A percentile compares a stretch with the other conserved stretches of the same genome.
Conservation (phyloP, 2,888 invertebrate genomes). For the Megastigmus dorsalis region DNA sequence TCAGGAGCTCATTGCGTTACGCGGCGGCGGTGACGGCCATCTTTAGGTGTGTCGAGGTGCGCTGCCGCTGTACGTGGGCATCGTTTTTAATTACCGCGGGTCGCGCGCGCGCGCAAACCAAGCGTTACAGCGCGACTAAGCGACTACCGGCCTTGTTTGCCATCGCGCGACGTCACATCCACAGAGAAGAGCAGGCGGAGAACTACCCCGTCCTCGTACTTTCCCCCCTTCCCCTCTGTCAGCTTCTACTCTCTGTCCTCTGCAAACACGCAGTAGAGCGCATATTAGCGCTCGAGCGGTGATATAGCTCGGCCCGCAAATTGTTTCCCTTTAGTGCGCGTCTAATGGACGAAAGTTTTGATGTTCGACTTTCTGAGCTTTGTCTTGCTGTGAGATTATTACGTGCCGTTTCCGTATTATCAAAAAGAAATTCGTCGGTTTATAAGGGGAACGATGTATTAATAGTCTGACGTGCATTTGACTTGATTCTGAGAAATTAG, state of each 20-base stretch:
- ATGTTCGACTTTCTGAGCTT: too few species aligned
- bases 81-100: conserved; percentile 40
- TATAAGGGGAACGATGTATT: too few species aligned
- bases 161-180: neutral
- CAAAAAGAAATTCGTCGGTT: too few species aligned
- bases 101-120: conserved; percentile 1
- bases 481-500: too few species aligned
- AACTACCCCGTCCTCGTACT: too few species aligned
- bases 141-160: neutral
- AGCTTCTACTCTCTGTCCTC: neutral
- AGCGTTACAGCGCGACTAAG: conserved; percentile 13
- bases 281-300: neutral
- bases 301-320: neutral
- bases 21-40: neutral
- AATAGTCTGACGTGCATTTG: too few species aligned
- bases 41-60: neutral
- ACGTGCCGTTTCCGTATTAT: too few species aligned
- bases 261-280: conserved; percentile 19
- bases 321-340: conserved; percentile 17
- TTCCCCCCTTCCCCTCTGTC: too few species aligned
- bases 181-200: too few species aligned
- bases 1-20: neutral
- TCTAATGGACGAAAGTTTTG: too few species aligned
- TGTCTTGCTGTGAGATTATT: too few species aligned
- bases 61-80: too few species aligned